Evolutionary conservation across 2,888 invertebrate genomes (phyloP), one percentile per base, ranked within the genome.

Genomic region (Habroteleia sp.): DNA sequence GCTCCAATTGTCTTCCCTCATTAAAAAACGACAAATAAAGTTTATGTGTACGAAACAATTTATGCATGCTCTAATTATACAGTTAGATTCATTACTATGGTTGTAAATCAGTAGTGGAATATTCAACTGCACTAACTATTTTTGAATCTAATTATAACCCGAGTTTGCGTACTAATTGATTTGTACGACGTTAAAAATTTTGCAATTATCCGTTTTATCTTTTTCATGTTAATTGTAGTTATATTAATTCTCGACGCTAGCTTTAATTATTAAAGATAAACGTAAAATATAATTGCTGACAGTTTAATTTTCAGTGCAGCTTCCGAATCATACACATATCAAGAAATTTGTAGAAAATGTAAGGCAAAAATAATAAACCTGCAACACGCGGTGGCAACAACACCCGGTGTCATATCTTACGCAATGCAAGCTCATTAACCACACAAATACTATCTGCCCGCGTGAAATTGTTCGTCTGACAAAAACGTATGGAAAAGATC

Each of bases 71-170:
- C 56, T 20, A 66, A 66, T 56, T 66, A 35, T 17, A 17, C 46
- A 16, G 8, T 37, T 46, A 66, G 37, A 65, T 66, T 56, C 54
- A 66, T 48, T 27, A 14, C 68, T 6, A 14, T 6, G 3, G 4
- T 35, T n/a, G 33, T 60, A 60, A 69, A 69, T 69, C 50, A 60
- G 27, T 10, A 23, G 37, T 35, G 35, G 50, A 33, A 44, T 50
- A 60, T 48, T 39, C 41, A 27, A 11, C 3, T 17, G 54, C 1
- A 39, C 13, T 27, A 37, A 46, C n/a, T n/a, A n/a, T n/a, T n/a
- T n/a, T n/a, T n/a, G 46, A 16, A 4, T 42, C 42, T 58, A 58
- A 69, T 66, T 66, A 58, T n/a, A n/a, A n/a, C n/a, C 23, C 44
- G 44, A 48, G 25, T 46, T 39, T 48, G 29, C 27, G 11, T 35